These are phyloP conservation scores for Acanthis flammea DNA, from an alignment of 2,797 vertebrate genomes.

Conservation along the genomic window DNA sequence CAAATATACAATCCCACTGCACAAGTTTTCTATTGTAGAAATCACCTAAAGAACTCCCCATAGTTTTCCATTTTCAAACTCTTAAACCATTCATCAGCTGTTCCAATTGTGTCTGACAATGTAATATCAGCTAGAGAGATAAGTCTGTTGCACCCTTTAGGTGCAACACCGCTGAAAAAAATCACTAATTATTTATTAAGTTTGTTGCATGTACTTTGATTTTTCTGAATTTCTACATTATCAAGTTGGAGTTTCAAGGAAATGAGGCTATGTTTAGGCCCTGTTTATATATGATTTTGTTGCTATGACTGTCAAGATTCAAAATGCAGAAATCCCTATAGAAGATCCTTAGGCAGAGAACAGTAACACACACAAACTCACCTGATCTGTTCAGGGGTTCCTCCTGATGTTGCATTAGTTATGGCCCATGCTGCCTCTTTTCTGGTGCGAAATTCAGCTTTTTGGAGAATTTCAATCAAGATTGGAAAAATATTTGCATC, in stretches of 20 bases:
- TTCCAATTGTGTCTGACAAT: neutral
- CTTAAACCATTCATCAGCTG: neutral
- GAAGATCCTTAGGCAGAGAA: neutral
- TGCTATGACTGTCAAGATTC: neutral
- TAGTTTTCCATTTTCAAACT: neutral
- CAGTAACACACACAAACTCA: neutral
- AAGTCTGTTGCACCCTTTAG: neutral
- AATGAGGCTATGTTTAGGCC: neutral
- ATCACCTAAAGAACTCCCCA: neutral
- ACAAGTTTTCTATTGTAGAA: neutral
- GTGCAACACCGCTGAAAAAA: neutral
- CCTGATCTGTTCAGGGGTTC: constrained; percentile 88
- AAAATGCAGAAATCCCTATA: neutral
- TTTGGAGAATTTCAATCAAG: constrained; percentile 92
- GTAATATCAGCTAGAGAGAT: neutral
- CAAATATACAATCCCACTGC: neutral
- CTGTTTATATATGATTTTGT: neutral
- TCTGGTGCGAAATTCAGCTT: constrained; percentile 94
- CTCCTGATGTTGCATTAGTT: constrained; percentile 93
- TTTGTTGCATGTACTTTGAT: neutral
- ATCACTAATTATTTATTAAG: neutral
- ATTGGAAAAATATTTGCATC: constrained; percentile 91
- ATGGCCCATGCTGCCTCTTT: constrained; percentile 97
- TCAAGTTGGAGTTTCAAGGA: neutral
- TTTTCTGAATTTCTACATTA: neutral